Base-by-base conservation (phyloP, 1,140 invertebrate genomes). In the Drosophila funebris region DNA sequence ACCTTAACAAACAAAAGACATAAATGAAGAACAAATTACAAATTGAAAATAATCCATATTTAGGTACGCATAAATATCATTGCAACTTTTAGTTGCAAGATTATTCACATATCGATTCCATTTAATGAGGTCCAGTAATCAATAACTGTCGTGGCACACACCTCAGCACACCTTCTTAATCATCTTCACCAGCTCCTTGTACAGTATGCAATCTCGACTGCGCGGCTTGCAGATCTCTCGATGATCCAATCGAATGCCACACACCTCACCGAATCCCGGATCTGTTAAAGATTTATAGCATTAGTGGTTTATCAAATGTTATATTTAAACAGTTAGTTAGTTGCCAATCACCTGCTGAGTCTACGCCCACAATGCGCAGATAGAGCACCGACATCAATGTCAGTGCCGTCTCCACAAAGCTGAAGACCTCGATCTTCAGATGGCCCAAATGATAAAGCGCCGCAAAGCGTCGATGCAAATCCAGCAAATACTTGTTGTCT, bases 141-240 rank as follows among this genome's bases (percentile, higher is more conserved):
- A 66, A 20, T 41, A 57, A 76, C 70, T 43, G 22, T 58, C 41
- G 7, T 46, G 22, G 22, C 44, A 46, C 43, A 24, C 16, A 5
- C 18, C 44, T 82, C 53, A 90, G 74, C 81, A 90, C 61, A 91
- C 87, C 80, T 91, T 91, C 44, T 93, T 92, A 29, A 94, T 93
- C 46, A 95, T 89, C 53, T 93, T 91, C 50, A 94, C 92, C 39
- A 95, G 91, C 90, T 95, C 94, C 71, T 92, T 92, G 89, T 96
- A 96, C 1, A 96, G 90, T 66, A 94, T 94, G 73, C 95, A 95
- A 44, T 93, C 90, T 8, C 95, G 92, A 50, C 93, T 94, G 14
- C 94, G 93, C 0, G 95, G 95, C 82, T 96, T 96, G 91, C 95
- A 96, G 64, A 96, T 95, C 90, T 95, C 94, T 18, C 95, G 90